phyloP scores from a whole-genome alignment of 2,888 invertebrate genomes.

The Laspeyria flexula region DNA sequence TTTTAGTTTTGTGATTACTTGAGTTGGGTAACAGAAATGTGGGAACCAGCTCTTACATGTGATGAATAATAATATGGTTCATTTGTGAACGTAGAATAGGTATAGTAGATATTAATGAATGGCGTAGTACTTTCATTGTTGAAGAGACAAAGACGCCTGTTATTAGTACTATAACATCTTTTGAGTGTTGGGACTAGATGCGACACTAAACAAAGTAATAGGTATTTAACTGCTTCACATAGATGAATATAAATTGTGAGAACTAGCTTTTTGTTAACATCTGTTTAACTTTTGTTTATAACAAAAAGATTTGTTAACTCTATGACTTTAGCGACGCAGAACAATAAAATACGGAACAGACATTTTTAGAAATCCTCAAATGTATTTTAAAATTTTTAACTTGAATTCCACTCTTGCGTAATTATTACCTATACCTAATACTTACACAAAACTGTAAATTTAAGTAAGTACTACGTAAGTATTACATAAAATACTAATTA shows the following conservation, averaged over 20 bases:
- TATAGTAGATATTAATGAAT: conserved; percentile 10
- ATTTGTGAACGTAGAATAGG: conserved; percentile 8
- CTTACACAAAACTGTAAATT: no score
- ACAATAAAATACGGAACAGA: neutral
- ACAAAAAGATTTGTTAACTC: neutral
- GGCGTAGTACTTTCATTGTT: conserved; percentile 6
- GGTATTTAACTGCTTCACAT: conserved; percentile 14
- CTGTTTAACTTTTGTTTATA: neutral
- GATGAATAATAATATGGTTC: conserved; percentile 11
- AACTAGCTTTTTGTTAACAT: conserved; percentile 2
- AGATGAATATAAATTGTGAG: conserved; percentile 10
- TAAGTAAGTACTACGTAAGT: no score
- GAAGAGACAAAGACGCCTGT: conserved; percentile 1
- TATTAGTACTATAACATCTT: conserved; percentile 1
- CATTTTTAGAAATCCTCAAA: no score
- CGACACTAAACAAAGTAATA: conserved; percentile 6
- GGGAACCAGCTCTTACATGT: conserved; percentile 14
- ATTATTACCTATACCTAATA: no score
- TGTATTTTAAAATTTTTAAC: no score
- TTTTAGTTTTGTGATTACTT: conserved; percentile 26
- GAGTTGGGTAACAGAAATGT: conserved; percentile 15
- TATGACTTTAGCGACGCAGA: neutral
- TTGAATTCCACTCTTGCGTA: no score
- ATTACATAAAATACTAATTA: no score
- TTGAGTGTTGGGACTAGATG: conserved; percentile 1